Base-by-base conservation (phyloP, 2,113 vertebrate species). In the human region DNA sequence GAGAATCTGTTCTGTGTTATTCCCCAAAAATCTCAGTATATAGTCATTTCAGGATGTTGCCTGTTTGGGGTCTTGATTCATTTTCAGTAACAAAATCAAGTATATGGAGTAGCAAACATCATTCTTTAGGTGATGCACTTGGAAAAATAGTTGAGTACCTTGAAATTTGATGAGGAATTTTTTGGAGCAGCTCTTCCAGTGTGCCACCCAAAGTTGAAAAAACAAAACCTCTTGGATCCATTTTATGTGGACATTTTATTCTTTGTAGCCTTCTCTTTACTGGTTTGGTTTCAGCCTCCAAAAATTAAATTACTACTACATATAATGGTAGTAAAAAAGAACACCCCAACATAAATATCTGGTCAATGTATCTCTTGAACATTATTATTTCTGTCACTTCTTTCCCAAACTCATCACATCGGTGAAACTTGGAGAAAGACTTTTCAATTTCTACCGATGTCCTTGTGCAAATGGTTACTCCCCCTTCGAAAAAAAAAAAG, bases 231-330 rank as follows among this genome's bases (percentile, higher is more conserved):
- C 94, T 68, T 22, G 32, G 50, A 88, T 89, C 12, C 35, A 8
- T 84, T 89, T 64, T 61, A 84, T 17, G n/a, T 85, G 43, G 72
- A 87, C 43, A 52, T 68, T 55, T 92, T 38, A 30, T 55, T 91
- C 25, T 50, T 30, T 84, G 20, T 84, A 59, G 17, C 5, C 40
- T 96, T 64, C 55, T 93, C 25, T 87, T 85, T 55, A 25, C 27
- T 94, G 50, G 40, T 35, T 94, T 97, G 48, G 16, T 89, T 68
- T 97, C 32, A 40, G 50, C 70, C 40, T 96, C 66, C 72, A 64
- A 89, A 78, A 88, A 90, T 88, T 87, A 93, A 95, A 52, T 97
- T 72, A 79, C 38, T 43, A 61, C 61, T 79, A 68, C 20, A 73
- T 66, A 55, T 8, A 12, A 82, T 68, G 75, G 18, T n/a, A 73